These are phyloP conservation scores for cattle (Bos taurus) DNA, from an alignment of 2,113 vertebrate genomes.

Conservation along the genomic window ARS-UCD2.0 NC_037335.1:98847501-98848000, in stretches of 20 bases:
- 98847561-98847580: neutral
- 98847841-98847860: neutral
- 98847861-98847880: accelerated
- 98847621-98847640: neutral
- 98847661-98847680: neutral
- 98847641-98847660: neutral
- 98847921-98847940: neutral
- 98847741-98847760: neutral
- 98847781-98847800: neutral
- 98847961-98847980: neutral
- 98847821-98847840: too few relatives aligned
- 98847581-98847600: neutral
- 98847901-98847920: neutral
- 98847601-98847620: neutral
- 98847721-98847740: neutral
- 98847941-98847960: neutral
- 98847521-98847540: neutral
- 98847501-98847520: neutral
- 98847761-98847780: neutral
- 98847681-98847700: neutral
- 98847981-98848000: neutral
- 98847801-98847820: neutral
- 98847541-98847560: neutral
- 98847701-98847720: neutral
- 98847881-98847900: neutral